Evolutionary conservation across 2,888 invertebrate genomes (phyloP).

Genomic region (Augiades crinisus): DNA sequence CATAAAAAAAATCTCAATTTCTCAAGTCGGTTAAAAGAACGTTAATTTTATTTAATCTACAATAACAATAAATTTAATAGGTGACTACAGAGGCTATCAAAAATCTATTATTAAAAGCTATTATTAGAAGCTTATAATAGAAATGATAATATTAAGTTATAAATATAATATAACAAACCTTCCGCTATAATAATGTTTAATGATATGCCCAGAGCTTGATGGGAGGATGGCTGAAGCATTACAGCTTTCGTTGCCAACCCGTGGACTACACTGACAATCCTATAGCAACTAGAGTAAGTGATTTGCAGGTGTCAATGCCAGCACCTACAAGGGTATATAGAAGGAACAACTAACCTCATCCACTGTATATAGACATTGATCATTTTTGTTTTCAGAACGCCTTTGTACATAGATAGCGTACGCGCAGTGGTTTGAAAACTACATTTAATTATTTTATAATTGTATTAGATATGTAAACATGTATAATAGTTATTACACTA

Average conservation of each 20-base stretch:
- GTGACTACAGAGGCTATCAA: too few relatives aligned
- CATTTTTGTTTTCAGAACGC: constrained; percentile 50
- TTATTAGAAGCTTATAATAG: too few relatives aligned
- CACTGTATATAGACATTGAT: constrained; percentile 69
- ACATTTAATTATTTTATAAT: constrained; percentile 6
- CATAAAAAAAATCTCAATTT: too few relatives aligned
- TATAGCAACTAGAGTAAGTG: constrained; percentile 91
- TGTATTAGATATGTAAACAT: constrained; percentile 2
- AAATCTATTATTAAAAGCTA: too few relatives aligned
- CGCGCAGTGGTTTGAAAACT: constrained; percentile 30
- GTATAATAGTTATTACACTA: constrained; percentile 6
- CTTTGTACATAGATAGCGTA: constrained; percentile 44
- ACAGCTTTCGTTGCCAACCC: constrained; percentile 94
- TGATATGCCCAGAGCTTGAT: constrained; percentile 86
- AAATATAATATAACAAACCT: neutral
- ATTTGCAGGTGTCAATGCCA: constrained; percentile 35
- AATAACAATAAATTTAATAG: too few relatives aligned
- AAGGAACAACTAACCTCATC: constrained; percentile 54
- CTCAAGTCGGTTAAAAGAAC: too few relatives aligned
- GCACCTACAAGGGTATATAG: constrained; percentile 40
- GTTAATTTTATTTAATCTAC: too few relatives aligned
- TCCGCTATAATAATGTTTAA: constrained; percentile 45
- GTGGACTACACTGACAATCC: constrained; percentile 93
- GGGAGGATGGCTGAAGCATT: constrained; percentile 95
- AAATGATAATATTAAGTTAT: too few relatives aligned